phyloP scores from a whole-genome alignment of 2,888 invertebrate species.

The Eulithis testata region DNA sequence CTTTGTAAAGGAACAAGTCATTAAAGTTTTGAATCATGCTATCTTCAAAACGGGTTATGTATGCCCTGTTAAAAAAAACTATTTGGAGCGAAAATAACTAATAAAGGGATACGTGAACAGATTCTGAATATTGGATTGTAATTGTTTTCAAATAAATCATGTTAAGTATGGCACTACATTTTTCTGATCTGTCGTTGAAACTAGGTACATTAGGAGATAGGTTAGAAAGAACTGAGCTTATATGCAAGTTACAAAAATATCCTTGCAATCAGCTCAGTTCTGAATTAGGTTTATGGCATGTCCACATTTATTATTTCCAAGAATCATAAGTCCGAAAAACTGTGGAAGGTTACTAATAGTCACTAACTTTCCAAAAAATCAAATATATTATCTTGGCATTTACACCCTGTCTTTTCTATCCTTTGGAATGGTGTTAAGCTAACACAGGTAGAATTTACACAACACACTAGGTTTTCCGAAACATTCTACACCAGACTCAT shows the following conservation, averaged over 20 bases:
- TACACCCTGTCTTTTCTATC: constrained; percentile 35
- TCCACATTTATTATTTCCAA: constrained; percentile 27
- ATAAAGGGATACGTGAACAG: not conserved
- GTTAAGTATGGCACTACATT: constrained; percentile 25
- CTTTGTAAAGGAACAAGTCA: no score
- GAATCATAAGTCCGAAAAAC: constrained; percentile 29
- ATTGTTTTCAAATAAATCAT: not conserved
- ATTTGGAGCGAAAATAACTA: no score
- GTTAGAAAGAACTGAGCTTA: constrained; percentile 20
- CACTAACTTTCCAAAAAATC: constrained; percentile 20
- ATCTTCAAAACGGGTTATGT: no score
- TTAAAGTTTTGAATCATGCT: no score
- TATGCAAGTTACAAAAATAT: not conserved
- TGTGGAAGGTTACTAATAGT: constrained; percentile 31
- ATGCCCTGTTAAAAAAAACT: no score
- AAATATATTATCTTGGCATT: constrained; percentile 17
- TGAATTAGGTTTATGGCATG: constrained; percentile 17
- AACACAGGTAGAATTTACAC: constrained; percentile 28
- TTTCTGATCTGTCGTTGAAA: constrained; percentile 24
- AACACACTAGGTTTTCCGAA: constrained; percentile 25
- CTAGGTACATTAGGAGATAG: constrained; percentile 20
- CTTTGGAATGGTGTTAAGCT: constrained; percentile 28
- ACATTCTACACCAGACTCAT: constrained; percentile 25
- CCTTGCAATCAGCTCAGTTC: constrained; percentile 27
- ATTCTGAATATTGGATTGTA: not conserved